A percentile compares a stretch with the other conserved stretches of the same genome.
Conservation (phyloP, 2,888 invertebrate species). For the Napeogenes sylphis region DNA sequence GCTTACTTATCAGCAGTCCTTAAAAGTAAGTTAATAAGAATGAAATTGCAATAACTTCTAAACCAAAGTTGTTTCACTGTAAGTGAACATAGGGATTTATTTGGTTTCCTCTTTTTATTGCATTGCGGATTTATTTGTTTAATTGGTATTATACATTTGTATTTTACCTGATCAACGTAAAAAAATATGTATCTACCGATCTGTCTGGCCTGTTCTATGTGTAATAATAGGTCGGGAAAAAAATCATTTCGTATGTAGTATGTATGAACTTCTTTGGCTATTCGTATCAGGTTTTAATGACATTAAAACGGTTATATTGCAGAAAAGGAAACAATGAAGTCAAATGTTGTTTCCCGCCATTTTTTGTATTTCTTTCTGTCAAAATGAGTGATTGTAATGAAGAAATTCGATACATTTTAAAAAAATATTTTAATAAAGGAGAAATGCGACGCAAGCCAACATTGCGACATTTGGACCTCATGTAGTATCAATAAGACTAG, state of each 20-base stretch:
- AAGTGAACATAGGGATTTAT: constrained; percentile 14
- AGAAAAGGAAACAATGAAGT: no score
- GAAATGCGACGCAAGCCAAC: no score
- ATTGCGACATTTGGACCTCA: no score
- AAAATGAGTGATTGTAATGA: no score
- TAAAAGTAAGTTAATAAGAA: constrained; percentile 6
- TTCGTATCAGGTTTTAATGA: no score
- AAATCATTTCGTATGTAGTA: background rate
- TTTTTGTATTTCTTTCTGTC: no score
- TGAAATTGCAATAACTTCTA: constrained; percentile 9
- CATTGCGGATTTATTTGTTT: constrained; percentile 14
- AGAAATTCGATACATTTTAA: no score
- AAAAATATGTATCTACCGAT: no score
- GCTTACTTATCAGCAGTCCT: constrained; percentile 8
- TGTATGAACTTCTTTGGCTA: background rate
- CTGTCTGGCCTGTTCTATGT: background rate
- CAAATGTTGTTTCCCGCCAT: no score
- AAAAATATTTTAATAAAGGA: no score
- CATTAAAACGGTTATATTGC: no score
- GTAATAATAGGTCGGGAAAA: background rate
- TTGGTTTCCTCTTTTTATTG: constrained; percentile 13
- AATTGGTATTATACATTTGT: background rate
- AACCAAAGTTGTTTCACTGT: constrained; percentile 7
- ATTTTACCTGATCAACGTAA: background rate
- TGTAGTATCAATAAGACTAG: no score